Conservation (phyloP, 1,140 invertebrate genomes). For the Brachionus angularis region DNA sequence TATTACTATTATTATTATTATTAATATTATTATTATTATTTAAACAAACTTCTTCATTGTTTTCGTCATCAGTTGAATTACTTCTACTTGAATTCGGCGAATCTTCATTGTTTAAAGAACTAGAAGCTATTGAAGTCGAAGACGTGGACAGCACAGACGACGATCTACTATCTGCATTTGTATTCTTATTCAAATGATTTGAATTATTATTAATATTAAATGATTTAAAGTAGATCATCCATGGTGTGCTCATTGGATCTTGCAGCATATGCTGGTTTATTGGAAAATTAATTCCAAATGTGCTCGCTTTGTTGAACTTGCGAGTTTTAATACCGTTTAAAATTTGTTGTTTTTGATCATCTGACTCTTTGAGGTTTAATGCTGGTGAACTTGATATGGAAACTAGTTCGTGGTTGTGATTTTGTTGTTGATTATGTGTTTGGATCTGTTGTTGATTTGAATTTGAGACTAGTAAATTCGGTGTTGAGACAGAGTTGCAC, state of each 20-base stretch:
- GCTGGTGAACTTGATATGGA: neutral
- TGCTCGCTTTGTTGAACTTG: conserved; percentile 26
- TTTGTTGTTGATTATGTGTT: neutral
- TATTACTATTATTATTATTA: too few species aligned
- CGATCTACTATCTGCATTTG: neutral
- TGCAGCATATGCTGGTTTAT: conserved; percentile 32
- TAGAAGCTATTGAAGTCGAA: neutral
- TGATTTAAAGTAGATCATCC: neutral
- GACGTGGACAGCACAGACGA: conserved; percentile 1
- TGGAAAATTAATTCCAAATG: conserved; percentile 31
- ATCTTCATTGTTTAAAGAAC: neutral
- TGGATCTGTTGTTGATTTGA: too few species aligned
- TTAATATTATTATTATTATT: too few species aligned
- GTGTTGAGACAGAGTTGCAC: neutral
- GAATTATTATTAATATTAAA: neutral
- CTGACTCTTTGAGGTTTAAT: neutral
- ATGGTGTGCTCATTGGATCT: conserved; percentile 41
- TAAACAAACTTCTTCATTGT: too few species aligned
- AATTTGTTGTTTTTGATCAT: conserved; percentile 19
- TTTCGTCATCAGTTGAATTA: neutral
- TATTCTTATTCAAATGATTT: too few species aligned
- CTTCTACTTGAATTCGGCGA: neutral
- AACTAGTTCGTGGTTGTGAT: neutral
- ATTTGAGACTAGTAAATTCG: neutral
- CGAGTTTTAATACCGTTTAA: conserved; percentile 22